Evolutionary conservation across 2,113 vertebrate genomes (phyloP).

Genomic region (Eclectus roratus): DNA sequence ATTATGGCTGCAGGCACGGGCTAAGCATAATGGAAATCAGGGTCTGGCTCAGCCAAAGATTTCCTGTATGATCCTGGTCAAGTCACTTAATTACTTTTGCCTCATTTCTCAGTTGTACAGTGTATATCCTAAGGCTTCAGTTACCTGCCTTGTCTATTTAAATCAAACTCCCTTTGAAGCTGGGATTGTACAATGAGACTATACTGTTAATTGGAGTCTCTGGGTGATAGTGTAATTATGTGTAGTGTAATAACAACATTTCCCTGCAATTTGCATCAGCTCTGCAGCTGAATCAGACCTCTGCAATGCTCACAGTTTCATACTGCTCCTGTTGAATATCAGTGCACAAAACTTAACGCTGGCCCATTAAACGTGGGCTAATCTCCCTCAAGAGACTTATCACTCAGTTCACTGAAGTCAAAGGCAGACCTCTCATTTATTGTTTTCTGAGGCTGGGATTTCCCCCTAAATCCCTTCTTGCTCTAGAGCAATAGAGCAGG

Average conservation of each 20-base stretch:
- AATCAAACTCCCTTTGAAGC: conserved; percentile 61
- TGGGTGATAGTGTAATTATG: conserved; percentile 44
- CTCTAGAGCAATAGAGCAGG: background rate
- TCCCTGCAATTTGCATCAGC: conserved; percentile 12
- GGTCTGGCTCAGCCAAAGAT: conserved; percentile 60
- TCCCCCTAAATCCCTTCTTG: background rate
- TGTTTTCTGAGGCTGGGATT: background rate
- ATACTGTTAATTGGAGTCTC: conserved; percentile 55
- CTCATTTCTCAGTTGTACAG: conserved; percentile 51
- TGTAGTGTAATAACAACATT: conserved; percentile 28
- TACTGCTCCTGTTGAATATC: background rate
- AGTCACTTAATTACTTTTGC: conserved; percentile 67
- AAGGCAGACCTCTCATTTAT: background rate
- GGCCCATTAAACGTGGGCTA: background rate
- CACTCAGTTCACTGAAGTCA: background rate
- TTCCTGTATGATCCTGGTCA: conserved; percentile 66
- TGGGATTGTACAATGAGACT: conserved; percentile 27
- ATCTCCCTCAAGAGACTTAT: background rate
- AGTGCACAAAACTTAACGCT: background rate
- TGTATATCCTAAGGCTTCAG: conserved; percentile 62
- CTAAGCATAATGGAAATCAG: conserved; percentile 38
- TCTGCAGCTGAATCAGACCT: background rate
- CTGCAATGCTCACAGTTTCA: background rate
- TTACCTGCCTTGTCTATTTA: conserved; percentile 66
- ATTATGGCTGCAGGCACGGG: conserved; percentile 53